phyloP scores from a whole-genome alignment of 2,797 vertebrate species.

The Scomberomorus guttatus region DNA sequence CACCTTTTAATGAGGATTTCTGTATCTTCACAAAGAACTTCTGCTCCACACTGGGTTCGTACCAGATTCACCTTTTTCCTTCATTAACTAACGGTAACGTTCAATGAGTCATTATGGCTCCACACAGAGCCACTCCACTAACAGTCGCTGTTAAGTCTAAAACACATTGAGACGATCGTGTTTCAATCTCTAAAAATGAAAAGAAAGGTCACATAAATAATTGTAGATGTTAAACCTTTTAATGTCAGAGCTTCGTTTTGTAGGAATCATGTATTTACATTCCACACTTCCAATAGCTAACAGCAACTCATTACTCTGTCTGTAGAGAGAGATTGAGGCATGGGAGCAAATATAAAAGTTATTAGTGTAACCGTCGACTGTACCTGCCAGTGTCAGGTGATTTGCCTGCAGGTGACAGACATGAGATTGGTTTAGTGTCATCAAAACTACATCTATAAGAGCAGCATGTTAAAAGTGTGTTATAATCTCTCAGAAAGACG shows the following conservation, averaged over 20 bases:
- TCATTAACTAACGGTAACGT: not conserved
- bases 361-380: constrained; percentile 50
- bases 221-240: constrained; percentile 6
- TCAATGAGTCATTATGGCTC: constrained; percentile 2
- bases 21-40: not conserved
- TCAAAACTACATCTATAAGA: not conserved
- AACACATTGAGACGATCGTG: not conserved
- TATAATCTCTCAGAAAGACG: not conserved
- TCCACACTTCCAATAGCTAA: not conserved
- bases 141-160: not conserved
- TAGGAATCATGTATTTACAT: constrained; percentile 2
- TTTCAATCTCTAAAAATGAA: constrained; percentile 1
- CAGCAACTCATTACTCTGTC: constrained; percentile 38
- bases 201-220: not conserved
- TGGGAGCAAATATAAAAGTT: constrained; percentile 12
- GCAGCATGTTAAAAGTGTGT: constrained; percentile 1
- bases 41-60: not conserved
- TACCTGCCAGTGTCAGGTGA: constrained; percentile 28
- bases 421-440: constrained; percentile 21
- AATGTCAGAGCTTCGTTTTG: constrained; percentile 9
- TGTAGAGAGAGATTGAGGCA: not conserved
- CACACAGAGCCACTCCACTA: constrained; percentile 1
- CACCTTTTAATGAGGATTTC: not conserved
- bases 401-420: constrained; percentile 59
- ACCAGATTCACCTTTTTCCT: not conserved